phyloP scores from a whole-genome alignment of 2,888 invertebrate species.

The Malacosoma neustria region DNA sequence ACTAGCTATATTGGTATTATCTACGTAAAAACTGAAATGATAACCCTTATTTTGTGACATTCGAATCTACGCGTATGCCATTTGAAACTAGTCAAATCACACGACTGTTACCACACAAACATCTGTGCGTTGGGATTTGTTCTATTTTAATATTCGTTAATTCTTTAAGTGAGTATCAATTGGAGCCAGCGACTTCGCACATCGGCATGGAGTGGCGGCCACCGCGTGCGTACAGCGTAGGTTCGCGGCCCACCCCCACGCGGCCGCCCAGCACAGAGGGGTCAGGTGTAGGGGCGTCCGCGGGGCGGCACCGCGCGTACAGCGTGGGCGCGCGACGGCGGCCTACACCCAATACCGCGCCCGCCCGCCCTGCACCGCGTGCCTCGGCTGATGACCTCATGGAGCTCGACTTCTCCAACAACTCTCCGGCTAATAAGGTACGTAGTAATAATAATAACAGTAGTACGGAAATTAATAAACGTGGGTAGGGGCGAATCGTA shows the following conservation, averaged over 20 bases:
- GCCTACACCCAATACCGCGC: slow-evolving; percentile 12
- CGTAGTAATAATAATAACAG: no score
- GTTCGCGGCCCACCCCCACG: slow-evolving; percentile 36
- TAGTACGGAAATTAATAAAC: no score
- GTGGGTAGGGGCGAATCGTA: no score
- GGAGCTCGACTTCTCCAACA: slow-evolving; percentile 77
- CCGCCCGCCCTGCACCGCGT: slow-evolving; percentile 36
- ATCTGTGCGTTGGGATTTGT: background rate
- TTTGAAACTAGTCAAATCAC: no score
- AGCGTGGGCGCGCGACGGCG: slow-evolving; percentile 77
- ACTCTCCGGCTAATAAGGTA: slow-evolving; percentile 39
- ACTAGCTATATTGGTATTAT: no score
- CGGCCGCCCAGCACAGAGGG: slow-evolving; percentile 10
- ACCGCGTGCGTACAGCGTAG: slow-evolving; percentile 64
- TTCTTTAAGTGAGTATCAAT: slow-evolving; percentile 80
- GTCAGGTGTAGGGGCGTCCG: slow-evolving; percentile 8
- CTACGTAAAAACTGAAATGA: no score
- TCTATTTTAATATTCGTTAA: background rate
- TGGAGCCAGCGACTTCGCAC: slow-evolving; percentile 87
- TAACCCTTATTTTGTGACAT: no score
- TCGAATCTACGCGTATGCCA: no score
- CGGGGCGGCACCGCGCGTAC: slow-evolving; percentile 81
- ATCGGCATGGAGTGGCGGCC: slow-evolving; percentile 75
- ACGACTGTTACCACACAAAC: background rate
- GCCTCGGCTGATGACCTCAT: slow-evolving; percentile 83